Percentiles rank a stretch among this genome's conserved stretches.
These are phyloP conservation scores for Cynoglossus semilaevis DNA, from an alignment of 2,113 vertebrate genomes.

Conservation along the genomic window DNA sequence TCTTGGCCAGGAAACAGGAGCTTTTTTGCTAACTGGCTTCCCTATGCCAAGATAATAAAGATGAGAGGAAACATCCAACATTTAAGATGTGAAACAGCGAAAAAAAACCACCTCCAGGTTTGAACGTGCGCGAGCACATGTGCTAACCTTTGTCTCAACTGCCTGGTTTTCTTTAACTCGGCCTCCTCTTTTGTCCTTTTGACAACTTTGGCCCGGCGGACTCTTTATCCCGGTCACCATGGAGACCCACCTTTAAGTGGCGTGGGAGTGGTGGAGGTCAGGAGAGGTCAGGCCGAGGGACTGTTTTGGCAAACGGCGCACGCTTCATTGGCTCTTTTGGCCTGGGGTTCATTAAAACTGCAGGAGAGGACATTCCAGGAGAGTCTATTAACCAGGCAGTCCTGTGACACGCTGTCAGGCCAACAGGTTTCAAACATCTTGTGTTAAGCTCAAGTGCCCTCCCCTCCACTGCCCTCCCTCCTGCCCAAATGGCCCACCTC, in stretches of 20 bases:
- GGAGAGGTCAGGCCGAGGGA: constrained; percentile 61
- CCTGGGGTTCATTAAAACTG: constrained; percentile 77
- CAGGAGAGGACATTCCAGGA: constrained; percentile 77
- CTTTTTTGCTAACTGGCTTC: constrained; percentile 51
- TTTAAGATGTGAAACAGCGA: constrained; percentile 36
- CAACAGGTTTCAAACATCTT: constrained; percentile 71
- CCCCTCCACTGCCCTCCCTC: neutral
- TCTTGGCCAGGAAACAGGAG: constrained; percentile 48
- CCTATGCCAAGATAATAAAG: constrained; percentile 55
- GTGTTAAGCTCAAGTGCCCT: constrained; percentile 49
- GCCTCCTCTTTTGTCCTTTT: constrained; percentile 44
- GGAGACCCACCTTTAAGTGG: constrained; percentile 62
- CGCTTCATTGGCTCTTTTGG: constrained; percentile 78
- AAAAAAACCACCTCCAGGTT: constrained; percentile 15
- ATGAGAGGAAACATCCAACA: constrained; percentile 28
- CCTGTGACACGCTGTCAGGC: constrained; percentile 56
- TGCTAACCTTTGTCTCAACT: constrained; percentile 34
- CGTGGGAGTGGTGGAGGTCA: constrained; percentile 57
- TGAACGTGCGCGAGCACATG: constrained; percentile 51
- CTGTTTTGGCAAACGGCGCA: constrained; percentile 71
- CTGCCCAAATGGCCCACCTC: neutral
- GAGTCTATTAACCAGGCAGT: constrained; percentile 73
- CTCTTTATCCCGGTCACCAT: constrained; percentile 60
- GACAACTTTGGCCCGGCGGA: constrained; percentile 42
- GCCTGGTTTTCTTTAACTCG: constrained; percentile 35